These are phyloP conservation scores for Thymelicus acteon DNA, from an alignment of 2,888 invertebrate species.

Conservation along the genomic window DNA sequence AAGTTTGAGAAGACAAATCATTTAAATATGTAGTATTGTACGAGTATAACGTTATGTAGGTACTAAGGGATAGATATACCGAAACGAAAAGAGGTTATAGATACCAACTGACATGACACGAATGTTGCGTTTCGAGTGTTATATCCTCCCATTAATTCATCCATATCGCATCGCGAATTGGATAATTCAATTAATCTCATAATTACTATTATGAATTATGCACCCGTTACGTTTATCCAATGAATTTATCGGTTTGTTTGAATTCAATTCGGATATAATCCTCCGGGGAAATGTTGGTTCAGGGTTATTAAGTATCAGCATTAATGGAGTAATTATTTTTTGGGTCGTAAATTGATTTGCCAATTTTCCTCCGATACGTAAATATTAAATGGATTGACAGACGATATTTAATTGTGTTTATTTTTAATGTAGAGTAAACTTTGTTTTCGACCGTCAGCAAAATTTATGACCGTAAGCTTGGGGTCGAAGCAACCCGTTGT, in stretches of 20 bases:
- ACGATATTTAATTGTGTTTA: background rate
- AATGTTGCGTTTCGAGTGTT: too few species aligned
- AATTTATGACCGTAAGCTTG: too few species aligned
- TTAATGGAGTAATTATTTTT: constrained; percentile 16
- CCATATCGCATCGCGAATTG: constrained; percentile 10
- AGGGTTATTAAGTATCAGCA: constrained; percentile 16
- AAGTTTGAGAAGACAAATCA: too few species aligned
- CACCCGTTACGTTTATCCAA: constrained; percentile 30
- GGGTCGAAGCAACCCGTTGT: too few species aligned
- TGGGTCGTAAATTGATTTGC: constrained; percentile 4
- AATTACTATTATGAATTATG: constrained; percentile 29
- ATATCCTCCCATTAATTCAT: constrained; percentile 2
- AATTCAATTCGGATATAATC: constrained; percentile 17
- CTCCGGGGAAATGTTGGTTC: constrained; percentile 18
- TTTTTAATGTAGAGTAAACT: too few species aligned
- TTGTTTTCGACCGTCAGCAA: too few species aligned
- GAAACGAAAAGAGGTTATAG: too few species aligned
- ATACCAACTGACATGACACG: too few species aligned
- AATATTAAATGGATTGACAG: background rate
- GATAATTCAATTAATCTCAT: constrained; percentile 25
- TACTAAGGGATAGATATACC: too few species aligned
- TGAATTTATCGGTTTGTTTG: constrained; percentile 33
- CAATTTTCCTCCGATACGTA: background rate
- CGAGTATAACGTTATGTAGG: too few species aligned
- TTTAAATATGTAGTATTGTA: too few species aligned